Evolutionary conservation across 2,113 vertebrate species (phyloP).

Genomic region (Silurus asotus): DNA sequence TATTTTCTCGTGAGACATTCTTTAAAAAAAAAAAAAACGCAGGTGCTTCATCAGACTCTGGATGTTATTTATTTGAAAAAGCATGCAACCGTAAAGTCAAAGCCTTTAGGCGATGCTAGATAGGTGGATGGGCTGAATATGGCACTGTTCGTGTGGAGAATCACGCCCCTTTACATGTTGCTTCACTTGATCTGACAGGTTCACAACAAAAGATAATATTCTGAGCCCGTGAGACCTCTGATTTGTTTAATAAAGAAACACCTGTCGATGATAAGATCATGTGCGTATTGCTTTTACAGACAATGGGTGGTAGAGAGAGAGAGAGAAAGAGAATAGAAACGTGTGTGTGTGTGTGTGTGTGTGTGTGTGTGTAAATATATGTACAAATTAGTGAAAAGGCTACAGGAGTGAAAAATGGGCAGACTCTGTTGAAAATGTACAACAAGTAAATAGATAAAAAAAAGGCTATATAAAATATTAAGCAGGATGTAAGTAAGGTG

Average conservation of each 20-base stretch:
- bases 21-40: not conserved
- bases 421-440: no score
- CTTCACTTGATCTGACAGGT: conserved; percentile 28
- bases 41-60: not conserved
- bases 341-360: no score
- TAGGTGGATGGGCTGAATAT: not conserved
- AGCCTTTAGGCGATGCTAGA: not conserved
- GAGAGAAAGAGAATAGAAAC: not conserved
- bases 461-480: no score
- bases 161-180: conserved; percentile 2
- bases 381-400: no score
- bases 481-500: no score
- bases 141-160: conserved; percentile 9
- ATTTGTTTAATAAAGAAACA: conserved; percentile 30
- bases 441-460: no score
- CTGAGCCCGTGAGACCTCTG: not conserved
- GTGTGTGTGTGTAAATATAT: no score
- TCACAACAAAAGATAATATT: conserved; percentile 22
- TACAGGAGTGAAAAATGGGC: no score
- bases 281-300: not conserved
- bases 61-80: conserved; percentile 3
- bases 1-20: not conserved
- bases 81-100: not conserved
- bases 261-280: conserved; percentile 16
- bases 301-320: not conserved